Evolutionary conservation across 2,113 vertebrate genomes (phyloP).

Genomic region (Malurus cyaneus): DNA sequence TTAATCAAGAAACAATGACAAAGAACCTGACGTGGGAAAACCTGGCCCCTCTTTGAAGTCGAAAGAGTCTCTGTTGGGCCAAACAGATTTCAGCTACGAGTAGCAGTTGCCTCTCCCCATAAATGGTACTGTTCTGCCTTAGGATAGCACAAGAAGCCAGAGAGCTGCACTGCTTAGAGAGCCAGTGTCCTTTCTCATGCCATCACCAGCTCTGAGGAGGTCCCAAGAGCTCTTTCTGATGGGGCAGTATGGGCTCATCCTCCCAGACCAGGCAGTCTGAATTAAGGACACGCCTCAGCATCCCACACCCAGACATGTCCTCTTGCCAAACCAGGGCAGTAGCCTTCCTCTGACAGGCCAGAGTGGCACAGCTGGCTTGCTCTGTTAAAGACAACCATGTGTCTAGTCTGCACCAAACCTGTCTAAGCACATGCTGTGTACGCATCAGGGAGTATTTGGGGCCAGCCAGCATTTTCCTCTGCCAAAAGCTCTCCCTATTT

Average conservation of each 20-base stretch:
- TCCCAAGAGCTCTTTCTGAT: background rate
- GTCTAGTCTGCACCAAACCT: background rate
- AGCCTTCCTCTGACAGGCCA: background rate
- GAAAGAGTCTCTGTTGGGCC: background rate
- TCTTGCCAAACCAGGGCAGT: background rate
- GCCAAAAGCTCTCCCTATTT: background rate
- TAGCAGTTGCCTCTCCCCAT: background rate
- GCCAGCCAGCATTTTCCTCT: background rate
- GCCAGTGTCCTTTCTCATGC: fast-evolving
- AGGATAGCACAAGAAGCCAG: background rate
- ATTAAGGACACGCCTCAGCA: background rate
- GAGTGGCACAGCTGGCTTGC: background rate
- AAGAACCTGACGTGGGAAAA: background rate
- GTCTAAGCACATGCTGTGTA: background rate
- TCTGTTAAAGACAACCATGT: background rate
- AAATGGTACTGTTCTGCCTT: background rate
- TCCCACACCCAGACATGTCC: fast-evolving
- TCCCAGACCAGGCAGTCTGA: fast-evolving
- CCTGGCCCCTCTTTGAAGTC: background rate
- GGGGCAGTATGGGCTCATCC: background rate
- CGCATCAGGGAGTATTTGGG: background rate
- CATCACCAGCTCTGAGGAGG: fast-evolving
- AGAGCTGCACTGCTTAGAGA: background rate
- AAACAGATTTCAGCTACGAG: background rate
- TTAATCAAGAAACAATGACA: background rate